phyloP scores from a whole-genome alignment of 2,888 invertebrate genomes.

The Pammene fasciana region DNA sequence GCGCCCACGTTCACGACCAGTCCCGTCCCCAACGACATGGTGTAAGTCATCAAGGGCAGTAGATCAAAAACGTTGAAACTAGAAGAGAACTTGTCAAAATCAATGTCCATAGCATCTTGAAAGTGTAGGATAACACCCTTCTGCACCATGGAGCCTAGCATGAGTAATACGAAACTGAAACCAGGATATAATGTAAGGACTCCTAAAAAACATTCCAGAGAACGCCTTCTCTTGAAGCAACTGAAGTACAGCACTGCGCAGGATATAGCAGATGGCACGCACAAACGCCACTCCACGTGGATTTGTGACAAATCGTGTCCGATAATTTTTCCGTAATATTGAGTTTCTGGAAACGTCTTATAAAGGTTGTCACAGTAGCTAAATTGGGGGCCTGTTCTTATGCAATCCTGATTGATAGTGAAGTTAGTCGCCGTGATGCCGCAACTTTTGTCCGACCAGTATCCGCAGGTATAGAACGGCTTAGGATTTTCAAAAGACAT shows the following conservation, averaged over 20 bases:
- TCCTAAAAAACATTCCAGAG: slow-evolving; percentile 55
- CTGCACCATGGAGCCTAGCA: slow-evolving; percentile 70
- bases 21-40: slow-evolving; percentile 65
- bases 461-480: slow-evolving; percentile 67
- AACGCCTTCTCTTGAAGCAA: slow-evolving; percentile 59
- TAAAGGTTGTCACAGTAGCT: slow-evolving; percentile 58
- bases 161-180: slow-evolving; percentile 53
- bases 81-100: slow-evolving; percentile 55
- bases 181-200: slow-evolving; percentile 57
- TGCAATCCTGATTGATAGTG: slow-evolving; percentile 66
- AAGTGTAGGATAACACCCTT: slow-evolving; percentile 66
- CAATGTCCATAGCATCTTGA: slow-evolving; percentile 60
- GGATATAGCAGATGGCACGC: slow-evolving; percentile 62
- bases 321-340: slow-evolving; percentile 62
- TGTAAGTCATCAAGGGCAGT: slow-evolving; percentile 56
- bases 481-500: slow-evolving; percentile 70
- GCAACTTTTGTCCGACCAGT: slow-evolving; percentile 60
- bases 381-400: slow-evolving; percentile 44
- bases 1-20: slow-evolving; percentile 61
- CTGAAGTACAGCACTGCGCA: slow-evolving; percentile 55
- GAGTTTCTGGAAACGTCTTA: slow-evolving; percentile 67
- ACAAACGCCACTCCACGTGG: slow-evolving; percentile 65
- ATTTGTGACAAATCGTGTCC: slow-evolving; percentile 48
- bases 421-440: slow-evolving; percentile 60
- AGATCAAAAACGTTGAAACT: slow-evolving; percentile 50